Percentiles rank a stretch among this genome's conserved stretches.
Conservation (phyloP, 2,797 vertebrate species). For the Neosilurus mollespiculum region DNA sequence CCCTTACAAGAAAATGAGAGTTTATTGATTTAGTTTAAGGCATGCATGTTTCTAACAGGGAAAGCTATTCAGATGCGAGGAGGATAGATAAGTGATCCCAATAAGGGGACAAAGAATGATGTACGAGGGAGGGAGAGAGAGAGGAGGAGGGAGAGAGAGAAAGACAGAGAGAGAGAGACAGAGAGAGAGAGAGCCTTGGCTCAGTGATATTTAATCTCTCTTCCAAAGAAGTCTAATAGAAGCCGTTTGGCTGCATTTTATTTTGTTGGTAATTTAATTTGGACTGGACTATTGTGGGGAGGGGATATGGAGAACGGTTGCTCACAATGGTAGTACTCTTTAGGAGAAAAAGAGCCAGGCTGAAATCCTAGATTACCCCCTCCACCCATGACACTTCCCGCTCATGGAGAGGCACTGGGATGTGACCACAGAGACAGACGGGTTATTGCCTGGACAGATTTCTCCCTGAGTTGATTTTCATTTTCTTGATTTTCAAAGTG, state of each 20-base stretch:
- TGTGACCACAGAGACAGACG: constrained; percentile 55
- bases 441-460: constrained; percentile 60
- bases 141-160: constrained; percentile 65
- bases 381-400: constrained; percentile 56
- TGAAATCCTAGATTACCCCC: constrained; percentile 56
- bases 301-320: constrained; percentile 74
- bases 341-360: constrained; percentile 36
- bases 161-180: constrained; percentile 30
- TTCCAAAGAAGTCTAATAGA: constrained; percentile 79
- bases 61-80: constrained; percentile 82
- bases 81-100: constrained; percentile 87
- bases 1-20: constrained; percentile 91
- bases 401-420: constrained; percentile 59
- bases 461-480: constrained; percentile 59
- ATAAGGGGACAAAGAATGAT: constrained; percentile 84
- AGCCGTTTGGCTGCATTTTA: constrained; percentile 62
- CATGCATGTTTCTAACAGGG: constrained; percentile 80
- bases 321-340: constrained; percentile 67
- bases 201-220: constrained; percentile 83
- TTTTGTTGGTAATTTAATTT: constrained; percentile 83
- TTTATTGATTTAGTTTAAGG: constrained; percentile 91
- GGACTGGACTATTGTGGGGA: constrained; percentile 60
- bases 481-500: constrained; percentile 61
- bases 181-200: constrained; percentile 76
- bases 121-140: constrained; percentile 59